These are phyloP conservation scores for Odontamblyopus rebecca DNA, from an alignment of 2,797 vertebrate genomes.

Conservation along the genomic window DNA sequence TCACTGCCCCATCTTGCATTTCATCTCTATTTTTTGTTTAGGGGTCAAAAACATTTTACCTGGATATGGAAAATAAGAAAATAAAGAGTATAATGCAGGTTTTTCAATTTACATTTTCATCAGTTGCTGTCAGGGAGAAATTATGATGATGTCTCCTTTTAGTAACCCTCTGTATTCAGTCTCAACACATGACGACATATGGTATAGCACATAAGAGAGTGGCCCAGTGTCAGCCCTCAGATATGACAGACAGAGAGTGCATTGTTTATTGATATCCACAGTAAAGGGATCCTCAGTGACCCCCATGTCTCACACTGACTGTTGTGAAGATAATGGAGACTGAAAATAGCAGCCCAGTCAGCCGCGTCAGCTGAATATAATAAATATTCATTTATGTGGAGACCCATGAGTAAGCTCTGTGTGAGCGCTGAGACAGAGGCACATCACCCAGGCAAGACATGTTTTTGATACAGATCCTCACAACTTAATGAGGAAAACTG, in stretches of 20 bases:
- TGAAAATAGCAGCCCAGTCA: conserved; percentile 56
- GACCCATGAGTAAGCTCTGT: conserved; percentile 68
- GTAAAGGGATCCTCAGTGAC: conserved; percentile 49
- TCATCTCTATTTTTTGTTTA: neutral
- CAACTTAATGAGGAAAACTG: conserved; percentile 6
- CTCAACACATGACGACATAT: neutral
- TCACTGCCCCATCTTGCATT: neutral
- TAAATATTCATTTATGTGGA: conserved; percentile 70
- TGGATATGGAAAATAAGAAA: neutral
- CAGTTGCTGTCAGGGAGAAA: neutral
- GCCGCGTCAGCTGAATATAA: conserved; percentile 40
- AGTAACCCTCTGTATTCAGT: neutral
- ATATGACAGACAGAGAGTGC: conserved; percentile 48
- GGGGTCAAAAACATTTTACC: neutral
- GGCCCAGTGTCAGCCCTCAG: conserved; percentile 31
- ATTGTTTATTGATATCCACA: conserved; percentile 59
- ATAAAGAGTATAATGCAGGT: neutral
- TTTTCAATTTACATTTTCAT: neutral
- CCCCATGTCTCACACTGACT: conserved; percentile 50
- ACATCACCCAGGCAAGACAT: conserved; percentile 47
- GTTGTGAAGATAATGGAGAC: conserved; percentile 59
- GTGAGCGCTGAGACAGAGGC: conserved; percentile 59
- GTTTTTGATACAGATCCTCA: conserved; percentile 12
- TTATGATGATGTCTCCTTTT: neutral
- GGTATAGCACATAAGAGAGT: conserved; percentile 15